A percentile compares a stretch with the other conserved stretches of the same genome.
phyloP scores from a whole-genome alignment of 2,888 invertebrate species.

The Stenichneumon culpator region DNA sequence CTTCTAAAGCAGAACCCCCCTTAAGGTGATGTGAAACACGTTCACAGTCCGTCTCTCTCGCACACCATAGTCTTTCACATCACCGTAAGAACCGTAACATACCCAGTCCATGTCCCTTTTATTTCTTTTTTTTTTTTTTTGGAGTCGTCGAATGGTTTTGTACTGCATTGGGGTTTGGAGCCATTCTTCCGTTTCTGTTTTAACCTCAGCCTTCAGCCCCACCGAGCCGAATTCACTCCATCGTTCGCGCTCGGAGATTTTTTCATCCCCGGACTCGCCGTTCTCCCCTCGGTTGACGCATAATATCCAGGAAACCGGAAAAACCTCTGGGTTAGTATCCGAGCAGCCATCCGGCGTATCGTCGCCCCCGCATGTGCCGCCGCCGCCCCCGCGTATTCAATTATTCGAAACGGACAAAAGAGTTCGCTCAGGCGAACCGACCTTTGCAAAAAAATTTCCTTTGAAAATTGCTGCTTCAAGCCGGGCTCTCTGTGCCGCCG shows the following conservation, averaged over 20 bases:
- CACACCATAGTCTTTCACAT: no score
- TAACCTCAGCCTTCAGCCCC: not conserved
- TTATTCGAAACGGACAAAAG: conserved; percentile 46
- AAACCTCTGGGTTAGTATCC: conserved; percentile 40
- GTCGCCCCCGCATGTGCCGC: conserved; percentile 36
- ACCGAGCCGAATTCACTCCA: conserved; percentile 3
- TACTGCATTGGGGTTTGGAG: not conserved
- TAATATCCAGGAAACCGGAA: conserved; percentile 46
- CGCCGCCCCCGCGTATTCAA: conserved; percentile 29
- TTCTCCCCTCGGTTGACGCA: conserved; percentile 26
- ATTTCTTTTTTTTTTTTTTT: no score
- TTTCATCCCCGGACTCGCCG: not conserved
- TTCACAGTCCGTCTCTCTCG: no score
- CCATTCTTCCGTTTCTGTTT: not conserved
- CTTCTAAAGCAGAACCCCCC: no score
- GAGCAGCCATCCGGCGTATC: conserved; percentile 41
- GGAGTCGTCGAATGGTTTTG: not conserved
- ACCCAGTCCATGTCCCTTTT: not conserved
- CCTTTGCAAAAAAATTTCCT: conserved; percentile 40
- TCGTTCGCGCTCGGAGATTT: not conserved
- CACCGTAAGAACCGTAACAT: not conserved
- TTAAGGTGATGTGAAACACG: no score
- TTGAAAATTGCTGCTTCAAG: conserved; percentile 39
- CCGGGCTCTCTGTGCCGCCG: conserved; percentile 6
- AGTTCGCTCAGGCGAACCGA: conserved; percentile 36